These are phyloP conservation scores for Micronycteris hirsuta DNA, from an alignment of 2,113 vertebrate genomes.

Conservation along the genomic window DNA sequence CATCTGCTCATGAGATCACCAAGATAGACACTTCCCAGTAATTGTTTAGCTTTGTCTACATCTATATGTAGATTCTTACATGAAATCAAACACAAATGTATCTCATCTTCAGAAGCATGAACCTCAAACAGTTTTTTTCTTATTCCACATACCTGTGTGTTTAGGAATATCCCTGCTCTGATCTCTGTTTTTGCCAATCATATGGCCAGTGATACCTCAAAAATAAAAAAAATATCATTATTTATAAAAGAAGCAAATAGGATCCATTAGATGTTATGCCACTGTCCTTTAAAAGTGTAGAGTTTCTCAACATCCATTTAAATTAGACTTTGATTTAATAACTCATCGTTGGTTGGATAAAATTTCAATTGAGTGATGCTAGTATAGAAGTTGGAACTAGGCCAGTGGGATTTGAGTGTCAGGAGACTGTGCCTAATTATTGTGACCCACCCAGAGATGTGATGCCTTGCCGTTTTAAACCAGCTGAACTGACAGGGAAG, in stretches of 20 bases:
- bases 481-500: slow-evolving; percentile 29
- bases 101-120: not conserved
- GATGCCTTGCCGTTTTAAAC: slow-evolving; percentile 54
- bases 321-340: slow-evolving; percentile 65
- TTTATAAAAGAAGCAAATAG: slow-evolving; percentile 10
- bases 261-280: slow-evolving; percentile 34
- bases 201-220: not conserved
- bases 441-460: slow-evolving; percentile 23
- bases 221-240: not conserved
- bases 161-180: not conserved
- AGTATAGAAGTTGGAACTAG: slow-evolving; percentile 24
- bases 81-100: not conserved
- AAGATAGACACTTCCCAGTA: not conserved
- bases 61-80: not conserved
- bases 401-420: slow-evolving; percentile 36
- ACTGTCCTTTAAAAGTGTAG: slow-evolving; percentile 31
- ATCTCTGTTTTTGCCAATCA: not conserved
- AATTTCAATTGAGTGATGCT: slow-evolving; percentile 53
- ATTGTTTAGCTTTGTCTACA: not conserved
- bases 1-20: not conserved
- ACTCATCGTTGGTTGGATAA: slow-evolving; percentile 37
- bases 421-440: not conserved
- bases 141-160: not conserved
- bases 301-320: slow-evolving; percentile 55
- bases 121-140: not conserved